Percentiles rank a stretch among this genome's conserved stretches.
phyloP scores from a whole-genome alignment of 2,888 invertebrate genomes.

The Cryptophagus acutangulus region DNA sequence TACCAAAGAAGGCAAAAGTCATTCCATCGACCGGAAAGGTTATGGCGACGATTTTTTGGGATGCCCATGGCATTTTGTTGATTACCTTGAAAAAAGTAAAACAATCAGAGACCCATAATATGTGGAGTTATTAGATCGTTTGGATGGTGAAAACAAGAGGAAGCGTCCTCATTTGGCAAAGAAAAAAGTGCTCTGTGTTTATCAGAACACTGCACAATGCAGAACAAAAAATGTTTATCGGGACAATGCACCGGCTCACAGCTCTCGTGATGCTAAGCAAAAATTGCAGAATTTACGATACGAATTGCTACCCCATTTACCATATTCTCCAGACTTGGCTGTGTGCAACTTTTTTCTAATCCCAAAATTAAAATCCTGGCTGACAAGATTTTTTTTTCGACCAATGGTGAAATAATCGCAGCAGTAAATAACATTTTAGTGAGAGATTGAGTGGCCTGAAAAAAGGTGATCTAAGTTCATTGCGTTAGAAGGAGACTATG shows the following conservation, averaged over 20 bases:
- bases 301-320: constrained; percentile 7
- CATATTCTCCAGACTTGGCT: constrained; percentile 6
- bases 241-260: constrained; percentile 8
- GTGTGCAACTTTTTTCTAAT: constrained; percentile 1
- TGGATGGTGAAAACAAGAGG: constrained; percentile 1
- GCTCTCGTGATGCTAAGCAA: background rate
- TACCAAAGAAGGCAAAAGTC: constrained; percentile 27
- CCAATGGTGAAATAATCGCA: background rate
- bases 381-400: background rate
- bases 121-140: constrained; percentile 6
- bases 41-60: constrained; percentile 36
- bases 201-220: too few relatives aligned
- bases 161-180: constrained; percentile 5
- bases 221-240: too few relatives aligned
- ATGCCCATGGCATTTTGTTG: constrained; percentile 34
- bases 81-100: constrained; percentile 35
- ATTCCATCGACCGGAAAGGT: constrained; percentile 30
- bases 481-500: constrained; percentile 4
- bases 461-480: background rate
- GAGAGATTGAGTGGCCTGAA: background rate
- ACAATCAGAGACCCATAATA: constrained; percentile 24
- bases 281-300: constrained; percentile 4
- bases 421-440: background rate
- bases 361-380: background rate
- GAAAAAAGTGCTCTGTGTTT: constrained; percentile 8